Base-by-base conservation (phyloP, 2,888 invertebrate genomes). In the Panzeria rudis region DNA sequence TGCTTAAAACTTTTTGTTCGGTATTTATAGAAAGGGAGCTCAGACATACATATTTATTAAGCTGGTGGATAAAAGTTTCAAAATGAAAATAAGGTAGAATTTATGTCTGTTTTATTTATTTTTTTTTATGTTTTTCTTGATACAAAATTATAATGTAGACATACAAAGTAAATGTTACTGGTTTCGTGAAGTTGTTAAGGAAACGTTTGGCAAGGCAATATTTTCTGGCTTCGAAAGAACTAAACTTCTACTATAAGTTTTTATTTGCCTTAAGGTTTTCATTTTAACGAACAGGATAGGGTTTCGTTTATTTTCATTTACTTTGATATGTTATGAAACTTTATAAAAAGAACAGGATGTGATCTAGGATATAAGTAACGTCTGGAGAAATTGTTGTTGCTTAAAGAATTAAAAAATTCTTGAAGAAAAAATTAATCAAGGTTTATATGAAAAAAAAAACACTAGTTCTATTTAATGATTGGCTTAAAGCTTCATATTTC, bases 41-140 rank as follows among this genome's bases (percentile, higher is more conserved):
- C 72, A 73, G 75, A 84, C 71, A 59, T 76, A 84, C 71, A 59
- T 76, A 72, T 76, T 79, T 79, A 84, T 84, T 79, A 71, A 75
- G 84, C 75, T 83, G 76, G 76, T 77, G 83, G 64, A 81, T 81
- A 81, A 81, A 72, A 68, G 68, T 75, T 59, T 75, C 8, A 50
- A 66, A 54, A 79, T 62, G 54, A 79, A 79, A 78, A 66, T 80
- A 84, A 73, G 59, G 62, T 84, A 71, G 44, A 80, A 79, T 71
- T 75, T 75, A 66, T 76, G 69, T 72, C n/a, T 59, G 66, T 66
- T 56, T 11, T 52, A 47, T 38, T 38, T 17, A 32, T 47, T 72
- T 9, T 23, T 62, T 17, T 54, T 52, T 8, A n/a, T n/a, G n/a
- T 56, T 15, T 71, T 15, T 73, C 54, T 75, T 23, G 52, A 15